These are phyloP conservation scores for Oscheius sp. DNA, from an alignment of 1,140 invertebrate genomes.

Conservation along the genomic window DNA sequence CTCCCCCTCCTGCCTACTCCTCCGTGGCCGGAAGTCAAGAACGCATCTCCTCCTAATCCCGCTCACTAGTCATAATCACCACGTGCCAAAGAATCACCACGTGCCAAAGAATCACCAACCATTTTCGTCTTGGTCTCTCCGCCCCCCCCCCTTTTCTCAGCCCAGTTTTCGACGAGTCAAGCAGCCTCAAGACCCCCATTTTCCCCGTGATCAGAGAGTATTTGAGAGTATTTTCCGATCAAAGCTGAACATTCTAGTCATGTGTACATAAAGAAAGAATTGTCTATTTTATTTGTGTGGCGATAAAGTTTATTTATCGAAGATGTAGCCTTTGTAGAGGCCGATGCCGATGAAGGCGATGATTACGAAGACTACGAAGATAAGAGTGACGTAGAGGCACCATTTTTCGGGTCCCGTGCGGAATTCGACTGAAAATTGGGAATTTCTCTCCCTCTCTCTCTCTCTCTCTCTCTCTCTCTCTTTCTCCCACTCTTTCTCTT, in stretches of 20 bases:
- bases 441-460: too few relatives aligned
- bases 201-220: neutral
- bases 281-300: neutral
- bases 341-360: neutral
- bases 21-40: neutral
- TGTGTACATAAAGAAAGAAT: conserved; percentile 1
- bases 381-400: neutral
- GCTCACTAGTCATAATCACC: too few relatives aligned
- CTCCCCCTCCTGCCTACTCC: neutral
- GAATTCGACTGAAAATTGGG: conserved; percentile 1
- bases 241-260: conserved; percentile 5
- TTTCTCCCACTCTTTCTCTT: too few relatives aligned
- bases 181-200: too few relatives aligned
- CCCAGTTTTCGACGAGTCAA: too few relatives aligned
- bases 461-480: too few relatives aligned
- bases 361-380: neutral
- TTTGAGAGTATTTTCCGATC: neutral
- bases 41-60: neutral
- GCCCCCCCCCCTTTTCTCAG: too few relatives aligned
- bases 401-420: neutral
- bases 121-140: too few relatives aligned
- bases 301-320: neutral
- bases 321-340: neutral
- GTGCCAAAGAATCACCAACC: too few relatives aligned
- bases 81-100: too few relatives aligned